phyloP scores from a whole-genome alignment of 2,888 invertebrate species.

The Brenthis daphne region DNA sequence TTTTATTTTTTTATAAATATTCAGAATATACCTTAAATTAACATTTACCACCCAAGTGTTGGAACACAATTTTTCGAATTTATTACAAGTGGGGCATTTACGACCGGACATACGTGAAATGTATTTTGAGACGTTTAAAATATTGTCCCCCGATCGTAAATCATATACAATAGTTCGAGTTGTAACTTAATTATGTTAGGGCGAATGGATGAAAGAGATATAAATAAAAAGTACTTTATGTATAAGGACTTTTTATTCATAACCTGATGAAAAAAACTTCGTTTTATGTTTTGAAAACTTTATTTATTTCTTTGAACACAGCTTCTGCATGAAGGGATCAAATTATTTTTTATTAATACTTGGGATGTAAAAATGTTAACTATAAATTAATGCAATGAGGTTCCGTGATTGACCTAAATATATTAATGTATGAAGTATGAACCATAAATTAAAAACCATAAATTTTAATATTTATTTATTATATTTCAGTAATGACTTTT shows the following conservation, averaged over 20 bases:
- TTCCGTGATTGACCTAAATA: no score
- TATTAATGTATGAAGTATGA: no score
- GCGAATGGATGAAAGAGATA: conserved; percentile 23
- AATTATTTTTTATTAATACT: no score
- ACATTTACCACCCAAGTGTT: conserved; percentile 42
- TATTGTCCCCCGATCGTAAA: conserved; percentile 47
- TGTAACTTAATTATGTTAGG: conserved; percentile 35
- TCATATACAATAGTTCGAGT: conserved; percentile 42
- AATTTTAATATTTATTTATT: no score
- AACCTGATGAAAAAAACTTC: neutral
- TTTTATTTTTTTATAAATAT: no score
- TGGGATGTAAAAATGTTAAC: no score
- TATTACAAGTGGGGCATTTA: conserved; percentile 46
- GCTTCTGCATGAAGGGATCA: no score
- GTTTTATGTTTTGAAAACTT: conserved; percentile 2
- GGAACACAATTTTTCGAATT: conserved; percentile 37
- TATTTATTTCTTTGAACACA: neutral
- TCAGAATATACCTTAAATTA: conserved; percentile 37
- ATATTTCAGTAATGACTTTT: no score
- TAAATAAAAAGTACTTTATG: conserved; percentile 12
- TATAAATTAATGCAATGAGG: no score
- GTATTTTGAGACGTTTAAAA: conserved; percentile 42
- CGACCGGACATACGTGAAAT: conserved; percentile 46
- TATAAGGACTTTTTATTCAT: conserved; percentile 14
- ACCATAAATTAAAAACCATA: no score